Evolutionary conservation across 2,797 vertebrate species (phyloP).

Genomic region (Sternarchorhynchus goeldii): DNA sequence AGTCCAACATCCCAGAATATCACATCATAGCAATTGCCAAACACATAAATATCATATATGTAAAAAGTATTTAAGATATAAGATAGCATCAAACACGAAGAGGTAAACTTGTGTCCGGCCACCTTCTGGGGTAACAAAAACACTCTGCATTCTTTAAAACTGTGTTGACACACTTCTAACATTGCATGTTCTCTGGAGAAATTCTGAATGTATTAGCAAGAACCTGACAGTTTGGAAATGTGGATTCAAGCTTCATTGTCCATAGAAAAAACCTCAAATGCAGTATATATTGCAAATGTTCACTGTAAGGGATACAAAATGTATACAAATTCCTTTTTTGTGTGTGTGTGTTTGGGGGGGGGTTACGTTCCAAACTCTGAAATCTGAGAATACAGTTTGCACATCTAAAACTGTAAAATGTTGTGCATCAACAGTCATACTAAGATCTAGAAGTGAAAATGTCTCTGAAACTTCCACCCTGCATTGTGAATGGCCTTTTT

Average conservation of each 20-base stretch:
- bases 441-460: slow-evolving; percentile 31
- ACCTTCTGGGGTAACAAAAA: background rate
- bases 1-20: slow-evolving; percentile 10
- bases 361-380: slow-evolving; percentile 19
- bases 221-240: slow-evolving; percentile 6
- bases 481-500: slow-evolving; percentile 11
- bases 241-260: slow-evolving; percentile 26
- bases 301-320: slow-evolving; percentile 13
- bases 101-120: slow-evolving; percentile 13
- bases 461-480: slow-evolving; percentile 5
- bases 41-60: slow-evolving; percentile 24
- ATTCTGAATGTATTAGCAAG: slow-evolving; percentile 12
- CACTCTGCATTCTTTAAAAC: background rate
- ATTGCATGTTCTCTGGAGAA: slow-evolving; percentile 15
- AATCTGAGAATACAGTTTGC: slow-evolving; percentile 36
- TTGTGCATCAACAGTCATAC: slow-evolving; percentile 24
- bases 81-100: background rate
- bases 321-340: slow-evolving; percentile 33
- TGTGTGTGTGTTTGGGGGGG: background rate
- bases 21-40: slow-evolving; percentile 19
- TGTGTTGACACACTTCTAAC: slow-evolving; percentile 12
- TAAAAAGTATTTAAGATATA: slow-evolving; percentile 24
- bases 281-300: slow-evolving; percentile 40
- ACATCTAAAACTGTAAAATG: slow-evolving; percentile 42
- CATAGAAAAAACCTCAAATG: slow-evolving; percentile 38